Base-by-base conservation (phyloP, 2,888 invertebrate species). In the Ophion ventricosus region DNA sequence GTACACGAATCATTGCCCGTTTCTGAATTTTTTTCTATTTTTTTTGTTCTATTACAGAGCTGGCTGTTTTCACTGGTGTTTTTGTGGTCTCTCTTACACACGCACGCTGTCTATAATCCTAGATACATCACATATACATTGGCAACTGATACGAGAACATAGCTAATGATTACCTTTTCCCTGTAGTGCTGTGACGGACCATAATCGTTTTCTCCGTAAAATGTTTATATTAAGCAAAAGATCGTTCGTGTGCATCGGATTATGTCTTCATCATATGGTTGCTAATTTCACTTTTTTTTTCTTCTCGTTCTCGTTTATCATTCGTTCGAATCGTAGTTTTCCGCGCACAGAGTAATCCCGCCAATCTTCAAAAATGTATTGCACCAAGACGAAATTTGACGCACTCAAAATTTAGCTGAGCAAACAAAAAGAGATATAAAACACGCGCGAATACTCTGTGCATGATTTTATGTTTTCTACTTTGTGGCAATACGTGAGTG, bases 401-500 rank as follows among this genome's bases (percentile, higher is more conserved):
- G 59, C 1, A 29, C 69, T 59, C 25, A 3, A 26, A 23, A 23
- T 67, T 73, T 66, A 20, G 72, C 56, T 14, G 2, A 11, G 14
- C 49, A 14, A 49, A 49, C 25, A 17, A 54, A 40, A 35, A 26
- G 17, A 77, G 10, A 59, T 26, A 26, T 63, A 66, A 76, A 43
- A 66, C 57, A 59, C 0, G 64, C 29, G 57, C 66, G 54, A 82
- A 79, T 82, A 64, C 64, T 82, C 79, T 84, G 59, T 75, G 63
- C 57, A 57, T 54, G 56, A 70, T 61, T 29, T 80, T 57, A 11
- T 29, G 57, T 78, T 70, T 43, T 26, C 78, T 54, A 69, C 86
- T 89, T 91, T 90, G 90, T 92, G 90, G 90, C 91, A 91, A 90
- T 2, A 14, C 49, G 91, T 92, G 93, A 92, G 91, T 90, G 93